Percentiles rank a stretch among this genome's conserved stretches.
Evolutionary conservation across 2,113 vertebrate genomes (phyloP).

Genomic region (Orycteropus afer): DNA sequence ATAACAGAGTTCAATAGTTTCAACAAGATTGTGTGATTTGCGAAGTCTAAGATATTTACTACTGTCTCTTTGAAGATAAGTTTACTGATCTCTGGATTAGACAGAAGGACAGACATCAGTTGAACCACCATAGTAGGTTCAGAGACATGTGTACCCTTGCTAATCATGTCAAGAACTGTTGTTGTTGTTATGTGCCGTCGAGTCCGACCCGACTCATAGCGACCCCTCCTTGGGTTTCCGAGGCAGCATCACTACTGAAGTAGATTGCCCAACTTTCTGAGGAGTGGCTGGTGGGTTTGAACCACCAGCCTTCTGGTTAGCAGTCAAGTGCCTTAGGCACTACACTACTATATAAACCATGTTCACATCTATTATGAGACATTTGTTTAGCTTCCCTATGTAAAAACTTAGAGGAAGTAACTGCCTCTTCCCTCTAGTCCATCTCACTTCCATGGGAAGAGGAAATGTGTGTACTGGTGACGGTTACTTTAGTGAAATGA

Average conservation of each 20-base stretch:
- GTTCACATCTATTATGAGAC: neutral
- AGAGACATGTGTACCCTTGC: neutral
- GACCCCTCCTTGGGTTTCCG: too few species aligned
- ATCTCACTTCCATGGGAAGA: neutral
- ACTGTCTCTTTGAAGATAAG: neutral
- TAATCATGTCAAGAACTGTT: neutral
- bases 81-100: neutral
- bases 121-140: neutral
- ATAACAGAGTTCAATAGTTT: neutral
- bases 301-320: too few species aligned
- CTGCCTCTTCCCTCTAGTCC: neutral
- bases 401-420: neutral
- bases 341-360: neutral
- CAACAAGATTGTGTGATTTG: neutral
- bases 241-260: too few species aligned
- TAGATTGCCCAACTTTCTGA: too few species aligned
- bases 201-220: too few species aligned
- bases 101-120: neutral
- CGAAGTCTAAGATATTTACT: conserved; percentile 2
- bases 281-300: too few species aligned
- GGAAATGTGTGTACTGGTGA: neutral
- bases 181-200: too few species aligned
- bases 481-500: conserved; percentile 7
- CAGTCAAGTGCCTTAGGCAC: too few species aligned
- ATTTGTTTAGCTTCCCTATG: neutral